Conservation (phyloP, 2,797 vertebrate species). For the Gephyroberyx darwinii region DNA sequence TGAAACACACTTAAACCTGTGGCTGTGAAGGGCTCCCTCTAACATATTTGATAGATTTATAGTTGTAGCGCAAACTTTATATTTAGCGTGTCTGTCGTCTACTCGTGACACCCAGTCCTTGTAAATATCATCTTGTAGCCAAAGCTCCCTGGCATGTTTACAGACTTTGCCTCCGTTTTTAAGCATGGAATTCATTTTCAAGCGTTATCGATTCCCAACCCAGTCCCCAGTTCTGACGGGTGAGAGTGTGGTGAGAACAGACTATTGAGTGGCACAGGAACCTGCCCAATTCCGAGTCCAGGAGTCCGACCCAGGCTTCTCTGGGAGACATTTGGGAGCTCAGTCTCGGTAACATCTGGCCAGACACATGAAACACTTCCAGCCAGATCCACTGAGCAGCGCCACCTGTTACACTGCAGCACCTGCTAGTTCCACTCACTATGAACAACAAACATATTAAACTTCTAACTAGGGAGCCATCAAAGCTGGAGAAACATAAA, state of each 20-base stretch:
- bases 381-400: slow-evolving; percentile 24
- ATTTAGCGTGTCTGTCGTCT: too few species aligned
- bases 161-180: too few species aligned
- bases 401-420: slow-evolving; percentile 29
- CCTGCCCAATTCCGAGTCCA: neutral
- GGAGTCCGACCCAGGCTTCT: neutral
- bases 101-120: too few species aligned
- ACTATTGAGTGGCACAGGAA: slow-evolving; percentile 7
- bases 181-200: neutral
- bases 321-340: slow-evolving; percentile 17
- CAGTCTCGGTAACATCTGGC: slow-evolving; percentile 21
- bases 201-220: neutral
- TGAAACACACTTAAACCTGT: too few species aligned
- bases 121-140: too few species aligned
- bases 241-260: neutral
- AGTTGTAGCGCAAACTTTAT: too few species aligned
- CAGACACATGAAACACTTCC: slow-evolving; percentile 9
- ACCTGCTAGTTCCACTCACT: neutral
- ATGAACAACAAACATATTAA: neutral
- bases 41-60: too few species aligned
- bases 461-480: slow-evolving; percentile 4
- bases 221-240: neutral
- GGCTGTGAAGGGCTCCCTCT: too few species aligned
- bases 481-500: neutral
- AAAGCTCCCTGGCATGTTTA: too few species aligned